These are phyloP conservation scores for Epinotia bilunana DNA, from an alignment of 2,888 invertebrate genomes.

Conservation along the genomic window DNA sequence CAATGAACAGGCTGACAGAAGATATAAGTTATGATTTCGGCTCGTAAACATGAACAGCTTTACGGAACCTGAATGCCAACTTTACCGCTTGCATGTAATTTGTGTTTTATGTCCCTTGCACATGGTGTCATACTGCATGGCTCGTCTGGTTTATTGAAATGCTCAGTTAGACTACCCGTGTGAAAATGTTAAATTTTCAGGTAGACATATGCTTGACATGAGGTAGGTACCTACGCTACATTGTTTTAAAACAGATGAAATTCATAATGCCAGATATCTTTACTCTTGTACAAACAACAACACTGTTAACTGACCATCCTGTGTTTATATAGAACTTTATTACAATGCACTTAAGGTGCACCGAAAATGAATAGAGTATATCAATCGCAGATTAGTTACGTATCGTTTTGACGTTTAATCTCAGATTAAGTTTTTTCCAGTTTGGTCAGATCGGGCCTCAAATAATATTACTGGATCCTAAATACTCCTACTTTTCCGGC, in stretches of 20 bases:
- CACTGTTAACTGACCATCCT: too few species aligned
- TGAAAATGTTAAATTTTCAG: slow-evolving; percentile 24
- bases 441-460: too few species aligned
- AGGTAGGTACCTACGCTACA: neutral
- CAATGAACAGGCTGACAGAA: neutral
- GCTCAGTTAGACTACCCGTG: slow-evolving; percentile 14
- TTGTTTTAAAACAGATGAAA: too few species aligned
- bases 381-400: too few species aligned
- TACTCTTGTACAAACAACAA: too few species aligned
- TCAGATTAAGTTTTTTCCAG: too few species aligned
- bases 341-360: too few species aligned
- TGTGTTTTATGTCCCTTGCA: neutral
- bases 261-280: neutral
- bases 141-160: slow-evolving; percentile 13
- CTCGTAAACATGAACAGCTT: slow-evolving; percentile 31
- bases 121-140: neutral
- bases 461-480: too few species aligned
- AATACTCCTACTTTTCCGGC: too few species aligned
- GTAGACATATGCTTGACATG: neutral
- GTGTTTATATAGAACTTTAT: too few species aligned
- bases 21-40: neutral
- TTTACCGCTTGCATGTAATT: slow-evolving; percentile 5
- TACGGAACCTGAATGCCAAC: slow-evolving; percentile 5
- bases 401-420: too few species aligned
- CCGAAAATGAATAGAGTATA: too few species aligned